Evolutionary conservation across 2,113 vertebrate genomes (phyloP).

Genomic region (Dissostichus mawsoni): DNA sequence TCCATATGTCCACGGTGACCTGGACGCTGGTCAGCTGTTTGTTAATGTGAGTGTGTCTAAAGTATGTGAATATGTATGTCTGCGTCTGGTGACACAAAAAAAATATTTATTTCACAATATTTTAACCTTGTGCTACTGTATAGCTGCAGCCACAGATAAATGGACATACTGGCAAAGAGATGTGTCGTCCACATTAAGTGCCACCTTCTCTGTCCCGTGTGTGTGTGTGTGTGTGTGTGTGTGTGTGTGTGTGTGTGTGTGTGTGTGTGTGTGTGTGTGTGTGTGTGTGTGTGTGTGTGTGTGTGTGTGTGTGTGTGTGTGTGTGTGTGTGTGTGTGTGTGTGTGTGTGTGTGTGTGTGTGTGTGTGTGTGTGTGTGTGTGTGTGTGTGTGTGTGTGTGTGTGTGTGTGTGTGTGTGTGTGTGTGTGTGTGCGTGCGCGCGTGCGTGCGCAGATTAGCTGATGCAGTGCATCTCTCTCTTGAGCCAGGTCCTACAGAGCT

Average conservation of each 20-base stretch:
- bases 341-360: constrained; percentile 3
- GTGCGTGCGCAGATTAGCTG: constrained; percentile 11
- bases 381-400: constrained; percentile 22
- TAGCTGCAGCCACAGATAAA: too few relatives aligned
- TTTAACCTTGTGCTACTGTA: too few relatives aligned
- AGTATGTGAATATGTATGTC: not conserved
- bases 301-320: too few relatives aligned
- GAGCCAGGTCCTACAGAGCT: constrained; percentile 70
- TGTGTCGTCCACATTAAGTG: too few relatives aligned
- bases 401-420: constrained; percentile 17
- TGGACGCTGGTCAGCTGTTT: constrained; percentile 9
- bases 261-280: too few relatives aligned
- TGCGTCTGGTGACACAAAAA: not conserved
- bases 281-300: too few relatives aligned
- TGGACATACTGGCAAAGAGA: too few relatives aligned
- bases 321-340: not conserved
- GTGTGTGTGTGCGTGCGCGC: constrained; percentile 16
- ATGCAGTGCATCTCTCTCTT: constrained; percentile 43
- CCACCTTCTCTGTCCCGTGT: too few relatives aligned
- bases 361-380: constrained; percentile 1
- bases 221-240: constrained; percentile 10
- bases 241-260: not conserved
- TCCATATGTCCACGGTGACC: constrained; percentile 49
- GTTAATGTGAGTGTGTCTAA: not conserved
- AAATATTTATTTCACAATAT: not conserved